Evolutionary conservation across 1,140 invertebrate genomes (phyloP), one percentile per base, ranked within the genome.

Genomic region (Drosophila nannoptera): DNA sequence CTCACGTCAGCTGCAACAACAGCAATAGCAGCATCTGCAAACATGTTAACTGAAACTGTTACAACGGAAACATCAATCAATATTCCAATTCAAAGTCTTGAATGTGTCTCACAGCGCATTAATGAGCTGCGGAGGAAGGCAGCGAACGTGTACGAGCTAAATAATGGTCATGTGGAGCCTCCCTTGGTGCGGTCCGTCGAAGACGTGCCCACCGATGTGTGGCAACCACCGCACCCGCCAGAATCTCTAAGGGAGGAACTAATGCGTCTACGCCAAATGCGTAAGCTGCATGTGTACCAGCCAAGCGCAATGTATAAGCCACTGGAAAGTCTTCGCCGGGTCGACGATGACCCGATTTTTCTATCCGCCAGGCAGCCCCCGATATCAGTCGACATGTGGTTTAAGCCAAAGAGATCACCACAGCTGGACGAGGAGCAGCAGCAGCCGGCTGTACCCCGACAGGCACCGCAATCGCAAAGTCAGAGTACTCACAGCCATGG

Each of bases 191-290:
- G 8, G 8, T 12, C 3, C 2, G n/a, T 7, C 5, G 7, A 7
- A 7, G 40, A 16, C 16, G 29, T 33, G 31, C 4, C 29, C 42
- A 32, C 4, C 3, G 11, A 50, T 3, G 1, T 22, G 22, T 22
- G 22, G 29, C 38, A 32, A 45, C 48, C 22, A 33, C 5, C 7
- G 43, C 4, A 4, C 4, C 31, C 50, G 22, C 6, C 31, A 2
- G 54, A 58, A 0, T 40, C 12, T 11, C 7, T 81, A 7, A 59
- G 45, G 12, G 46, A 64, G 7, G 4, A 63, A 0, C 60, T 62
- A 33, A 11, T 82, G 12, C 8, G 9, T 2, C 7, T n/a, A 5
- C 73, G 56, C 6, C 45, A 49, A 12, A 49, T 77, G 9, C 54
- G 69, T n/a, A 4, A 5, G 14, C 0, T 36, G 2, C 31, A 9